phyloP scores from a whole-genome alignment of 2,113 vertebrate genomes.

The Cyprinodon variegatus region DNA sequence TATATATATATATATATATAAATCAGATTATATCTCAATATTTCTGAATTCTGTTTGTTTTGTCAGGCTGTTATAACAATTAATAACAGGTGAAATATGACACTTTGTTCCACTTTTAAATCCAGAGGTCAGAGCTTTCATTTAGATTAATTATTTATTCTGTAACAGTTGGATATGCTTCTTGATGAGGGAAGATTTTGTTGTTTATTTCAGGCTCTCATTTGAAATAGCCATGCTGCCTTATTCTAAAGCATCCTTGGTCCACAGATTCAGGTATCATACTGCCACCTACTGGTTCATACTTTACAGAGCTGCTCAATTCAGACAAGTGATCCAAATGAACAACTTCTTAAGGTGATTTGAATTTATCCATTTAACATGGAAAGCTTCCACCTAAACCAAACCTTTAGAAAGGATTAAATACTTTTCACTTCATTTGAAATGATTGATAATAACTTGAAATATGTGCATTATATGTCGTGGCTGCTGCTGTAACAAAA shows the following conservation, averaged over 20 bases:
- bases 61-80: not conserved
- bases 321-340: conserved; percentile 24
- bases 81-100: not conserved
- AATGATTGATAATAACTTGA: conserved; percentile 30
- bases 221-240: conserved; percentile 41
- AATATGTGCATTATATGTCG: conserved; percentile 30
- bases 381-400: conserved; percentile 11
- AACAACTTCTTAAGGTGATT: conserved; percentile 21
- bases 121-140: conserved; percentile 5
- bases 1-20: no score
- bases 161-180: conserved; percentile 20
- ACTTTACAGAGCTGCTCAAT: conserved; percentile 21
- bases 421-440: conserved; percentile 34
- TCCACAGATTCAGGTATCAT: conserved; percentile 73
- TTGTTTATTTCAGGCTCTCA: conserved; percentile 54
- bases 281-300: conserved; percentile 81
- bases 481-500: conserved; percentile 21
- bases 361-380: conserved; percentile 22
- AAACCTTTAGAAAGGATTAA: conserved; percentile 9
- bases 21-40: no score
- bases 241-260: conserved; percentile 45
- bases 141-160: conserved; percentile 11
- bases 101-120: not conserved
- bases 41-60: not conserved
- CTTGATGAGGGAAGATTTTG: conserved; percentile 19